Conservation (phyloP, 23 tunicate genomes). For the Phallusia fumigata region DNA sequence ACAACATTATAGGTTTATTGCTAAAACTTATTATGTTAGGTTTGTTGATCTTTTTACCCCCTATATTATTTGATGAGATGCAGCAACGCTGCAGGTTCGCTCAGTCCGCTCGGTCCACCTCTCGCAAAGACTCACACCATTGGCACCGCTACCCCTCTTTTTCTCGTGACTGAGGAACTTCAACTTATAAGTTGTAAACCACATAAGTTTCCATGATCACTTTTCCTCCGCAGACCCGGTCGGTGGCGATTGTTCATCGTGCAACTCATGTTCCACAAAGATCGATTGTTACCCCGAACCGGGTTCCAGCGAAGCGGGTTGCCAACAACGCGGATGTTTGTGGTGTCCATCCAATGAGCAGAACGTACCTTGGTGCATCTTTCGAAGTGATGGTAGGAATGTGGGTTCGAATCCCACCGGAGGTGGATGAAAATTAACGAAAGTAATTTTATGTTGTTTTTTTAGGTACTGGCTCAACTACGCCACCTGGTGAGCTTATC, state of each 20-base stretch:
- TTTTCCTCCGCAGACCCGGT: conserved; percentile 17
- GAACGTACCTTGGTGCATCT: conserved; percentile 93
- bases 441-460: too few relatives aligned
- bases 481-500: too few relatives aligned
- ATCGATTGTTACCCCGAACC: conserved; percentile 90
- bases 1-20: too few relatives aligned
- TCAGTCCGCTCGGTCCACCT: too few relatives aligned
- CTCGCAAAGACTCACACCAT: too few relatives aligned
- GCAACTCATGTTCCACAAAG: conserved; percentile 55
- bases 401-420: not conserved
- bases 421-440: not conserved
- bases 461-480: not conserved
- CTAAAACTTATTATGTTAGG: too few relatives aligned
- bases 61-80: too few relatives aligned
- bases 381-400: conserved; percentile 32
- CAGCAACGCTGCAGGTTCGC: too few relatives aligned
- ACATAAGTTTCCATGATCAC: not conserved
- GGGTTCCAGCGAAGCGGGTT: conserved; percentile 82
- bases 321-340: conserved; percentile 80
- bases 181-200: not conserved
- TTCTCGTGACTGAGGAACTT: too few relatives aligned
- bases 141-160: too few relatives aligned
- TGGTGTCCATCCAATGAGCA: conserved; percentile 73
- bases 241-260: conserved; percentile 59
- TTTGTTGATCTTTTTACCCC: too few relatives aligned